phyloP scores from a whole-genome alignment of 2,888 invertebrate species.

The Andrena marginata region DNA sequence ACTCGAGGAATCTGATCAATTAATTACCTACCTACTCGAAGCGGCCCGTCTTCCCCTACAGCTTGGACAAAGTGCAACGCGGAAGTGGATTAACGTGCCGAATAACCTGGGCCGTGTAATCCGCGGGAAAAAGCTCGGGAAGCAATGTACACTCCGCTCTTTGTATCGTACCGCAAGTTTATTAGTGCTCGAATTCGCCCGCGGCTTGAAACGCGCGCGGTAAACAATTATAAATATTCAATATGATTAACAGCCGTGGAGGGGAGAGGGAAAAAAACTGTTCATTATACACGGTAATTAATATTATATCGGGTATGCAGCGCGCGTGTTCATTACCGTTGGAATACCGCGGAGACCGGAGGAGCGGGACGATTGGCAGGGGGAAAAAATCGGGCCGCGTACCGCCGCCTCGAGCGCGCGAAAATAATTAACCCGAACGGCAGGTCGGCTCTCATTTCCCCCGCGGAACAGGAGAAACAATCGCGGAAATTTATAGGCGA shows the following conservation, averaged over 20 bases:
- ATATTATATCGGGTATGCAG: slow-evolving; percentile 51
- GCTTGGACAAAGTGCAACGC: no score
- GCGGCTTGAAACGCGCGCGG: slow-evolving; percentile 5
- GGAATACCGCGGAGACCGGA: slow-evolving; percentile 23
- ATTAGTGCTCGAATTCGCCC: slow-evolving; percentile 27
- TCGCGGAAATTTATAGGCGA: slow-evolving; percentile 39
- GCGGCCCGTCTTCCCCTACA: no score
- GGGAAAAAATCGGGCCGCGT: slow-evolving; percentile 43
- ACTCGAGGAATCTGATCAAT: no score
- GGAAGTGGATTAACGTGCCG: no score
- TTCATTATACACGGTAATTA: slow-evolving; percentile 48
- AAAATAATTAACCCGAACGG: slow-evolving; percentile 53
- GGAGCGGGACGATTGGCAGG: slow-evolving; percentile 30
- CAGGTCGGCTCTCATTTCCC: neutral
- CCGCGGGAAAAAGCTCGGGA: neutral
- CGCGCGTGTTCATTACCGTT: neutral
- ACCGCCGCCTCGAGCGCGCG: neutral
- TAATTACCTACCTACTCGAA: no score
- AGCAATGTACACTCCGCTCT: neutral
- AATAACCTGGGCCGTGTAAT: neutral
- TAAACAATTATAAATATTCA: slow-evolving; percentile 52
- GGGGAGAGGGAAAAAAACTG: slow-evolving; percentile 18
- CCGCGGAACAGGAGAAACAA: slow-evolving; percentile 33
- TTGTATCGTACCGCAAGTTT: neutral
- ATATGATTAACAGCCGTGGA: slow-evolving; percentile 39